phyloP scores from a whole-genome alignment of 2,888 invertebrate species.

The Hartigia nigra region DNA sequence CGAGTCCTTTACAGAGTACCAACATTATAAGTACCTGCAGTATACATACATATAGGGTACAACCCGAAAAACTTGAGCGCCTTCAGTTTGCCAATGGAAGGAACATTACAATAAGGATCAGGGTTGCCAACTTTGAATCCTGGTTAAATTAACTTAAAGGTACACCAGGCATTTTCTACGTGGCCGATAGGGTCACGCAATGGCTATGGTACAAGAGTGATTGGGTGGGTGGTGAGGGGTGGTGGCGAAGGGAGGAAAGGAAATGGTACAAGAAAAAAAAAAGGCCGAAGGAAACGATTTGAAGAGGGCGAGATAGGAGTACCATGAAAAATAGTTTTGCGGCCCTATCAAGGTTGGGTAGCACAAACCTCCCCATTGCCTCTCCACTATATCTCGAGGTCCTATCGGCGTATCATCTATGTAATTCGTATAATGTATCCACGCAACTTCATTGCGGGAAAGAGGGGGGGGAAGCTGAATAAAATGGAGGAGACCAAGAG shows the following conservation, averaged over 20 bases:
- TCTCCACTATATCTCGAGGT: constrained; percentile 15
- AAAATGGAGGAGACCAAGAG: background rate
- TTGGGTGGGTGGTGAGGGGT: constrained; percentile 4
- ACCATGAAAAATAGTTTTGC: constrained; percentile 42
- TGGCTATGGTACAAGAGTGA: constrained; percentile 10
- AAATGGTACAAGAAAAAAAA: background rate
- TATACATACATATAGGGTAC: background rate
- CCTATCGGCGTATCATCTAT: constrained; percentile 48
- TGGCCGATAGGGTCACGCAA: constrained; percentile 9
- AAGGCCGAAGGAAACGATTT: constrained; percentile 21
- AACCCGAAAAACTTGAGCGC: background rate
- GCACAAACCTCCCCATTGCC: background rate
- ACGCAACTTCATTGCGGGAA: constrained; percentile 14
- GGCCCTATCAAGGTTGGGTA: constrained; percentile 34
- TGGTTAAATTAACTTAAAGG: background rate
- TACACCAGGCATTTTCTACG: background rate
- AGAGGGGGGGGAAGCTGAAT: background rate
- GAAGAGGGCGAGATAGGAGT: constrained; percentile 22
- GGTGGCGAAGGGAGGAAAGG: constrained; percentile 14
- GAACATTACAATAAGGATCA: background rate
- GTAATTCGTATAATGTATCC: constrained; percentile 51
- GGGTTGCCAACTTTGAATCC: background rate
- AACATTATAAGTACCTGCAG: background rate
- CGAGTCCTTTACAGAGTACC: background rate
- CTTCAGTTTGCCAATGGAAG: background rate